Percentiles rank a stretch among this genome's conserved stretches.
Evolutionary conservation across 1,140 invertebrate species (phyloP).

Genomic region (Archegozetes longisetosus): DNA sequence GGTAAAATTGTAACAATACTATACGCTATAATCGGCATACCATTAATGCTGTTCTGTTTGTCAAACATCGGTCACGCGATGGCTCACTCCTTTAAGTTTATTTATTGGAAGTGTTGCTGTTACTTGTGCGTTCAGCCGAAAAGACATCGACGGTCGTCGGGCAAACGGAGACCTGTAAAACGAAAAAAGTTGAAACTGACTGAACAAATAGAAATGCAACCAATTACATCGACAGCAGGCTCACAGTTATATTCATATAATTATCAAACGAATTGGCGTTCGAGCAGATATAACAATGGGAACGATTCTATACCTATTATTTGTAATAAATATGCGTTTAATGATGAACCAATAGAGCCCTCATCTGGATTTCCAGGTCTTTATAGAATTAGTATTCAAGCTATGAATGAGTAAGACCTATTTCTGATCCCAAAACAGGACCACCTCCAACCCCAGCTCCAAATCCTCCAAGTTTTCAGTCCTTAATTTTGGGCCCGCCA

Average conservation of each 20-base stretch:
- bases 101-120: constrained; percentile 65
- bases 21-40: constrained; percentile 87
- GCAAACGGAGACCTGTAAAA: background rate
- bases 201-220: background rate
- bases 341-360: background rate
- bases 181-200: background rate
- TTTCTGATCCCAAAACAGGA: background rate
- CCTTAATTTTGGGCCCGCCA: background rate
- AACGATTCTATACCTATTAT: background rate
- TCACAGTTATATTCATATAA: background rate
- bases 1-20: constrained; percentile 89
- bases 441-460: background rate
- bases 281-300: background rate
- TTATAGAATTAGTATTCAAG: background rate
- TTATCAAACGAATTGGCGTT: background rate
- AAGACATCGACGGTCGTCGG: background rate
- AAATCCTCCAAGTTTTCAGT: background rate
- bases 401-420: background rate
- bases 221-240: background rate
- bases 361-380: background rate
- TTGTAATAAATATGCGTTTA: background rate
- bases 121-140: constrained; percentile 40
- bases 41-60: constrained; percentile 77
- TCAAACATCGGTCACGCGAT: constrained; percentile 92
- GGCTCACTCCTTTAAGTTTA: constrained; percentile 77